These are phyloP conservation scores for Ariolimax columbianus DNA, from an alignment of 2,888 invertebrate species.

Conservation along the genomic window DNA sequence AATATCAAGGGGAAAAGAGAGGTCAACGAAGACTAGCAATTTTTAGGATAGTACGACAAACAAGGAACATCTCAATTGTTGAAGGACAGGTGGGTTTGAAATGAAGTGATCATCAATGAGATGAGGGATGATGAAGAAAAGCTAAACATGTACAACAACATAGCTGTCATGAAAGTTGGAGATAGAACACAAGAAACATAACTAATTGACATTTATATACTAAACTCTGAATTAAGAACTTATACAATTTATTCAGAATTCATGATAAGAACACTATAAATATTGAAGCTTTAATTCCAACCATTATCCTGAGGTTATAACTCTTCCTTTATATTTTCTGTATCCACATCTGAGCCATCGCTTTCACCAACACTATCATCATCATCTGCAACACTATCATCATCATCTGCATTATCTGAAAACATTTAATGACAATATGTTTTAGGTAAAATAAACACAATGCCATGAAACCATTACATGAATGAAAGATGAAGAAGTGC, in stretches of 20 bases:
- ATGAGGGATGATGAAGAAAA: too few relatives aligned
- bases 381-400: background rate
- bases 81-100: too few relatives aligned
- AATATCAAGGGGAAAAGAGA: too few relatives aligned
- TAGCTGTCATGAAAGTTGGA: too few relatives aligned
- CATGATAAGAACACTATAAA: background rate
- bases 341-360: background rate
- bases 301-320: background rate
- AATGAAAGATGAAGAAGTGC: background rate
- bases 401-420: background rate
- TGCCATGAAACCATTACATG: background rate
- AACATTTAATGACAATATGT: background rate
- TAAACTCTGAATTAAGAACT: background rate
- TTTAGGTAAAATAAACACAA: background rate
- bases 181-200: background rate
- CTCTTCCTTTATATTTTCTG: conserved; percentile 27
- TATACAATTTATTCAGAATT: background rate
- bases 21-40: too few relatives aligned
- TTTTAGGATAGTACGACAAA: too few relatives aligned
- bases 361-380: background rate
- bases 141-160: too few relatives aligned
- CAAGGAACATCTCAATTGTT: too few relatives aligned
- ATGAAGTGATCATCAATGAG: too few relatives aligned
- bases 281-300: background rate
- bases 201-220: background rate